phyloP scores from a whole-genome alignment of 2,888 invertebrate species.

The Nomada hirtipes region DNA sequence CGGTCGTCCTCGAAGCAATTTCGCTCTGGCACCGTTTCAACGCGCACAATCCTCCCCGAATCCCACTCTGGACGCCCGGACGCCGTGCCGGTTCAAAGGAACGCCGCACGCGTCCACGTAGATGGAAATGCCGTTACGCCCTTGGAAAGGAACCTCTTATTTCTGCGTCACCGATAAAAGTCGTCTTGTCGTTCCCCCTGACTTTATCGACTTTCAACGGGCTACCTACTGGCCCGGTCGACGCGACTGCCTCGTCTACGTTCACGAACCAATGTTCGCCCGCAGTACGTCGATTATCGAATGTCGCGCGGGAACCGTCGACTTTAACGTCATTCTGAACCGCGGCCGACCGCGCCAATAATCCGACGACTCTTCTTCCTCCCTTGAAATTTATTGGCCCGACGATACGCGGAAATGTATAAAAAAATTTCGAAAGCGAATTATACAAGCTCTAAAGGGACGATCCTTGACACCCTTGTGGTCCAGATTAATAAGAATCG shows the following conservation, averaged over 20 bases:
- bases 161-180: slow-evolving; percentile 27
- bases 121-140: background rate
- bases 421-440: too few relatives aligned
- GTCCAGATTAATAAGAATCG: too few relatives aligned
- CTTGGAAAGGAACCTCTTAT: slow-evolving; percentile 7
- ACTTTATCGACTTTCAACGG: slow-evolving; percentile 27
- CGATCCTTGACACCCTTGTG: too few relatives aligned
- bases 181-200: slow-evolving; percentile 14
- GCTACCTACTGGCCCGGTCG: slow-evolving; percentile 5
- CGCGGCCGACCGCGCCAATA: background rate
- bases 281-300: background rate
- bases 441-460: too few relatives aligned
- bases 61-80: background rate
- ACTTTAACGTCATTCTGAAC: background rate
- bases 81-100: background rate
- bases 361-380: background rate
- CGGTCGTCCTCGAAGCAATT: slow-evolving; percentile 56
- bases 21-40: slow-evolving; percentile 71
- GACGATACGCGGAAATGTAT: background rate
- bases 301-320: background rate
- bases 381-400: background rate
- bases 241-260: background rate
- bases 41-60: slow-evolving; percentile 28
- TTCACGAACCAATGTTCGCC: background rate
- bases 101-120: slow-evolving; percentile 23